Percentiles rank a stretch among this genome's conserved stretches.
Evolutionary conservation across 2,113 vertebrate genomes (phyloP).

Genomic region (Delphinus delphis): DNA sequence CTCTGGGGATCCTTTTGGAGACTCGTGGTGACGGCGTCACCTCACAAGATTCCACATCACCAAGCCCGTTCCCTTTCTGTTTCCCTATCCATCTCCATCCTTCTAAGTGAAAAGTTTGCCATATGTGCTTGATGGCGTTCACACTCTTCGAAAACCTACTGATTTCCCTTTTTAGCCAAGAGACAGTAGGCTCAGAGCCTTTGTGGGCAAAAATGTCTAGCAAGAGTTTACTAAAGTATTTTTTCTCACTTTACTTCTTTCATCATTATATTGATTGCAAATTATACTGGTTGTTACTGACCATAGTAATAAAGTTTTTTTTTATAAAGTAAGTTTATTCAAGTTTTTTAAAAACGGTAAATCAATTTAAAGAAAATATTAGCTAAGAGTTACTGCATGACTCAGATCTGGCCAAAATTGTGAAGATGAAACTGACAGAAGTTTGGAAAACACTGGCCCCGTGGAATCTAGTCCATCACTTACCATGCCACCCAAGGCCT

Average conservation of each 20-base stretch:
- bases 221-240: neutral
- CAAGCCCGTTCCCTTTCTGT: neutral
- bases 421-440: neutral
- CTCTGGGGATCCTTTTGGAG: neutral
- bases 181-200: neutral
- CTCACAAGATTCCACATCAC: neutral
- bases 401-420: neutral
- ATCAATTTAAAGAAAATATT: neutral
- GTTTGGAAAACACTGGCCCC: neutral
- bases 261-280: neutral
- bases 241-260: neutral
- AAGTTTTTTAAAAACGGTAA: neutral
- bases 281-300: neutral
- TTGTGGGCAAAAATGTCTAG: neutral
- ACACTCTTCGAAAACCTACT: neutral
- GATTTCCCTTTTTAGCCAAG: neutral
- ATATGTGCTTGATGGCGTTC: neutral
- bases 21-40: rapidly evolving
- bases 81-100: neutral
- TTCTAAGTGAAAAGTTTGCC: neutral
- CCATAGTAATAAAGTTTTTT: neutral
- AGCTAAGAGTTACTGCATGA: neutral
- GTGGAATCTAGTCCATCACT: rapidly evolving
- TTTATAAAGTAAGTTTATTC: neutral
- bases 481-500: neutral